Evolutionary conservation across 2,888 invertebrate species (phyloP), one percentile per base, ranked within the genome.

Genomic region (Tetragonula carbonaria): DNA sequence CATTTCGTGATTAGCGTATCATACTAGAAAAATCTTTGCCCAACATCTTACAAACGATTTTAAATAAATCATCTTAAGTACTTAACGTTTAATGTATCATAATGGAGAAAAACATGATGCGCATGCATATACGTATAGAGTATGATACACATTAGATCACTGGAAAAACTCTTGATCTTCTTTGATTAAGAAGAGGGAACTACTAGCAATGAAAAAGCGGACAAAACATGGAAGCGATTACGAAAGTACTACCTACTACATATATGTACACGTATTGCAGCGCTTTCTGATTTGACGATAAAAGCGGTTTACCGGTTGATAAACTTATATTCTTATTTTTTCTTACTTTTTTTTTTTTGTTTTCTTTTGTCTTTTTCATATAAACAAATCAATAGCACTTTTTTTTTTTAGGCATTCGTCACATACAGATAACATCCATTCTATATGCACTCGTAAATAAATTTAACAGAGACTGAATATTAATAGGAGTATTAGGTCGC

Each of bases 371-470:
- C 28, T n/a, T 62, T 82, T 80, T 76, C 38, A 53, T 82, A 78
- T 79, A 77, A 82, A 87, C 85, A 85, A 86, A 86, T 82, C 85
- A 72, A 74, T 85, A 82, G 67, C 85, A 77, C 85, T 73, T 72
- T 73, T 86, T 73, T 86, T 87, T 82, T 86, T 87, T 82, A 80
- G 84, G 81, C 84, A 80, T 84, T 80, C 84, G 67, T 80, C 79
- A 83, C 88, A 82, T 85, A 88, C 79, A 89, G 86, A 83, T 84
- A 89, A 88, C 85, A 89, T 84, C 83, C 83, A 88, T 88, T 87
- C 87, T 85, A 87, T 87, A 83, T 84, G 90, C 90, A 90, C 88
- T 87, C 85, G 79, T 88, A 84, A 83, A 80, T 86, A 88, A 82
- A 74, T 82, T 82, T 80, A 82, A 86, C 79, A 59, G 82, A 82